These are phyloP conservation scores for Euglossa dilemma DNA, from an alignment of 1,140 invertebrate genomes.

Conservation along the genomic window DNA sequence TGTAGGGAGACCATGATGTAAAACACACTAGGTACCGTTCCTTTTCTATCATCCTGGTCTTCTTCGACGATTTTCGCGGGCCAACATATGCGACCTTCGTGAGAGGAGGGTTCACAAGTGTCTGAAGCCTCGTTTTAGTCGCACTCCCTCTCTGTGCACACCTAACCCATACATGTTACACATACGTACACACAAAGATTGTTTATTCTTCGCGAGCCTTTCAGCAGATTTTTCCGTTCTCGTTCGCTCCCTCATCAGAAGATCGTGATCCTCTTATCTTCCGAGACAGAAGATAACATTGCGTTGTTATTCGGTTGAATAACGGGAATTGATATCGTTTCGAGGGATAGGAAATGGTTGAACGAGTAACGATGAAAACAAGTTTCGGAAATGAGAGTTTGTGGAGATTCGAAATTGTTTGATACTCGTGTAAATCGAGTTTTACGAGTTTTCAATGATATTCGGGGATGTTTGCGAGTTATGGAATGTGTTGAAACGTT, in stretches of 20 bases:
- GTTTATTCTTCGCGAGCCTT: background rate
- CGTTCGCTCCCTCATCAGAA: background rate
- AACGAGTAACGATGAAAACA: no score
- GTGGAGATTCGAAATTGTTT: conserved; percentile 18
- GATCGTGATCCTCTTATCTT: background rate
- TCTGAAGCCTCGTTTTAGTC: background rate
- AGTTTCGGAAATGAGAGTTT: no score
- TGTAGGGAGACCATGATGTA: conserved; percentile 80
- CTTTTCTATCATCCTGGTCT: conserved; percentile 20
- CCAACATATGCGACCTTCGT: conserved; percentile 3
- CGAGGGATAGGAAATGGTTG: no score
- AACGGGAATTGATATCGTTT: background rate
- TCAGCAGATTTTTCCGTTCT: background rate
- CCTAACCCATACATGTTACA: background rate
- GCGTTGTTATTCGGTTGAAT: background rate
- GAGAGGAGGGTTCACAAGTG: background rate
- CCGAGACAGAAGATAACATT: no score
- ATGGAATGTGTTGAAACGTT: no score
- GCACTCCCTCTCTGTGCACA: conserved; percentile 5
- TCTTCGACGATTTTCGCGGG: conserved; percentile 17
- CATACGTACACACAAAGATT: background rate
- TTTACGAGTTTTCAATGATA: no score
- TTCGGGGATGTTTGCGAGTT: no score
- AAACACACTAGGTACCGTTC: conserved; percentile 28
- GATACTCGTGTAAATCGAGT: no score